Evolutionary conservation across 2,113 vertebrate genomes (phyloP).

Genomic region (Myotis brandtii): DNA sequence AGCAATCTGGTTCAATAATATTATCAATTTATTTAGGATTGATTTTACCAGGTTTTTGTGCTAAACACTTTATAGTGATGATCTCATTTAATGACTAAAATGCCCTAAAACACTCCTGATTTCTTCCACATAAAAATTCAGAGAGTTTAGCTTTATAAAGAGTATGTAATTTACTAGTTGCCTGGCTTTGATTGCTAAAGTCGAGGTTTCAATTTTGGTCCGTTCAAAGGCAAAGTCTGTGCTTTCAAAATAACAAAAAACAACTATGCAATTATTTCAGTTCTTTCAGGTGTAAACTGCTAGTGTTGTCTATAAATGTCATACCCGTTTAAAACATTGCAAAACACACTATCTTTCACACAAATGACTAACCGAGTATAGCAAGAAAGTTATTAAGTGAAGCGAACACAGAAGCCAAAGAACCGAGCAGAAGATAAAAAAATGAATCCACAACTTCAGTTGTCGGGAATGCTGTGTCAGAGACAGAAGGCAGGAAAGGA

Average conservation of each 20-base stretch:
- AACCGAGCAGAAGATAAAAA: conserved; percentile 50
- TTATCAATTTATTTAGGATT: neutral
- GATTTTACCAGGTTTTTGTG: neutral
- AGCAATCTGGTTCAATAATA: neutral
- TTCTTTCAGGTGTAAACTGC: neutral
- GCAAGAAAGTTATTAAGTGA: conserved; percentile 58
- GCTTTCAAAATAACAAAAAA: neutral
- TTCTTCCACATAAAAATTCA: neutral
- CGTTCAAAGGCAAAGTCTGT: neutral
- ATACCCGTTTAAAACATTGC: neutral
- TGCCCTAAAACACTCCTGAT: neutral
- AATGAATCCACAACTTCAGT: conserved; percentile 25
- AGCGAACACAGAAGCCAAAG: neutral
- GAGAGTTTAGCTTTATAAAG: neutral
- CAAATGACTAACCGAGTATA: neutral
- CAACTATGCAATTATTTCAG: neutral
- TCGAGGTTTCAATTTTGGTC: neutral
- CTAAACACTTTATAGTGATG: neutral
- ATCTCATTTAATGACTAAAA: neutral
- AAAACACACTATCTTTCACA: conserved; percentile 32
- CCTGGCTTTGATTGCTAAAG: neutral
- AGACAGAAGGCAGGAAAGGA: neutral
- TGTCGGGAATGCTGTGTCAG: neutral
- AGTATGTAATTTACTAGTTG: neutral
- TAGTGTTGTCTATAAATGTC: neutral